Evolutionary conservation across 2,797 vertebrate species (phyloP), one percentile per base, ranked within the genome.

Genomic region (Mormyrus proboscirostris): DNA sequence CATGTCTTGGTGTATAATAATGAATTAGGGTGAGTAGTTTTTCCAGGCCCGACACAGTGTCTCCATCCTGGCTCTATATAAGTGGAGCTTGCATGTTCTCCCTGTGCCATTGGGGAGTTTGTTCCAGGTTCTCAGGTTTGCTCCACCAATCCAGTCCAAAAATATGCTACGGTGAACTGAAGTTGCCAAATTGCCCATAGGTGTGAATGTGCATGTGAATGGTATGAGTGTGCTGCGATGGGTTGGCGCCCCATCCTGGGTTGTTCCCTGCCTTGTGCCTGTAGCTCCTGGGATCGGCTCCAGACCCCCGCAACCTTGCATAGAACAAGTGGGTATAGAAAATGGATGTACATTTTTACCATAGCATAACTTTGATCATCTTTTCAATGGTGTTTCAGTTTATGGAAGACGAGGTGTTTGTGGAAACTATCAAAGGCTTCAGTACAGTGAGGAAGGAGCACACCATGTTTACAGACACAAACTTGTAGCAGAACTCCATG

Each of bases 381-480:
- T 82, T 82, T 47, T 47, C 41, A 73, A 73, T 82, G 41, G 29
- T 86, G 51, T 87, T 29, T 44, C 92, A 97, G 98, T 98, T 97
- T 12, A 95, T 96, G 93, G 98, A 99, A 10, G 97, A 98, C 84
- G 99, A 98, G 44, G 98, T 98, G 90, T 97, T 99, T 85, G 96
- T 98, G 3, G 98, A 97, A 59, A 97, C 96, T 82, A 95, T 99
- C 93, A 98, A 99, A 95, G 97, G 98, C 87, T 99, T 99, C 96
- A 99, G 98, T 94, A 99, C 98, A 0, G 96, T 99, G 91, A 97
- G 97, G 88, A 99, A 99, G 93, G 98, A 99, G 89, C 98, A 98
- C 92, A 99, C 98, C 83, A 97, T 98, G 85, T 99, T 99, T 93
- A 98, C 97, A 0, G 98, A 99, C 92, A 99, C 98, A 89, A 98